Evolutionary conservation across 2,888 invertebrate genomes (phyloP).

Genomic region (Sussaba pulchella): DNA sequence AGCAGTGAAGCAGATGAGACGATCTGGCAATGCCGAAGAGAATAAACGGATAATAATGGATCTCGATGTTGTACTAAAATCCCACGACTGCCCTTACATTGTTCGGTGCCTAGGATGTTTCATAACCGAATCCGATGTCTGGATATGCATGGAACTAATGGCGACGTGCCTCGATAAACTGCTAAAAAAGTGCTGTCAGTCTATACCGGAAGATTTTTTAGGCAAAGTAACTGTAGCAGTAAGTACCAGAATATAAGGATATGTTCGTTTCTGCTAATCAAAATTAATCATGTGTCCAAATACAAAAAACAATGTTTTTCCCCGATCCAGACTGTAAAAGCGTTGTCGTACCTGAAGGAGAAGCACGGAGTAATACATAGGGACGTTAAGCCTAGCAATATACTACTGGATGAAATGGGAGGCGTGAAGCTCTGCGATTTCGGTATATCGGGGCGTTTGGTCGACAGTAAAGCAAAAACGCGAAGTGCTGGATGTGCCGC

Average conservation of each 20-base stretch:
- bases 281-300: no score
- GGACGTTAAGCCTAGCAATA: conserved; percentile 99
- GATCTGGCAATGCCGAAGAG: conserved; percentile 98
- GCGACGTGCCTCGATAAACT: conserved; percentile 99
- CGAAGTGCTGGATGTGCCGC: conserved; percentile 99
- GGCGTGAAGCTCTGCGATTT: conserved; percentile 99
- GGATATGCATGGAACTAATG: conserved; percentile 99
- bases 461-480: conserved; percentile 99
- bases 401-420: conserved; percentile 97
- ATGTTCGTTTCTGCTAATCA: neutral
- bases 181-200: conserved; percentile 92
- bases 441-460: conserved; percentile 98
- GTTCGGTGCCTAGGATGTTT: conserved; percentile 99
- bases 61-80: conserved; percentile 98
- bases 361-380: conserved; percentile 98
- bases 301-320: neutral
- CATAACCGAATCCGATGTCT: conserved; percentile 98
- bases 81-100: conserved; percentile 98
- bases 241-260: conserved; percentile 82
- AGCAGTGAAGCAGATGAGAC: conserved; percentile 99
- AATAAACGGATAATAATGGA: conserved; percentile 99
- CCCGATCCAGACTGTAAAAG: conserved; percentile 93
- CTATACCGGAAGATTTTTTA: conserved; percentile 98
- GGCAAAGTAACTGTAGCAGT: conserved; percentile 99
- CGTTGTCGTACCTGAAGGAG: conserved; percentile 98